Percentiles rank a stretch among this genome's conserved stretches.
phyloP scores from a whole-genome alignment of 2,797 vertebrate species.

The Gephyroberyx darwinii region DNA sequence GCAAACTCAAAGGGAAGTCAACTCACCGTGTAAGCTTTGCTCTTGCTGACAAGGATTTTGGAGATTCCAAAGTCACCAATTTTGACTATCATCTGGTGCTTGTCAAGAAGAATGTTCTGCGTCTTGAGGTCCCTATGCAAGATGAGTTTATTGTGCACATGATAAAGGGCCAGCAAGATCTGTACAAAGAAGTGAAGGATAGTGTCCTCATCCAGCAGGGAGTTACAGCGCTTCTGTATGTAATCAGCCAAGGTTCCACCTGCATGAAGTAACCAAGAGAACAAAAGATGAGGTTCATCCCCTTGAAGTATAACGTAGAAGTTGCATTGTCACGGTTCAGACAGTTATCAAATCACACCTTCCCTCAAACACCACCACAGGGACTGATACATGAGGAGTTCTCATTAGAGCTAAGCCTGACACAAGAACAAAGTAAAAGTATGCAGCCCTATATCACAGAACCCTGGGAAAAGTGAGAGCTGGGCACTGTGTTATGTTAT shows the following conservation, averaged over 20 bases:
- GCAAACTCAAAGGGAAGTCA: not conserved
- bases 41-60: slow-evolving; percentile 99
- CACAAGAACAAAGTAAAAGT: slow-evolving; percentile 23
- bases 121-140: slow-evolving; percentile 98
- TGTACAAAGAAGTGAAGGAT: slow-evolving; percentile 99
- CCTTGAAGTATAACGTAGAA: not conserved
- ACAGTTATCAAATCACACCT: slow-evolving; percentile 9
- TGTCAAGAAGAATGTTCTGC: slow-evolving; percentile 98
- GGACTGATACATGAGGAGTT: slow-evolving; percentile 4
- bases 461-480: slow-evolving; percentile 43
- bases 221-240: slow-evolving; percentile 97
- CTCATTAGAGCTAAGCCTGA: slow-evolving; percentile 18
- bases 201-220: slow-evolving; percentile 95
- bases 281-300: not conserved
- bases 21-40: slow-evolving; percentile 97
- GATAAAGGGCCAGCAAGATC: slow-evolving; percentile 95
- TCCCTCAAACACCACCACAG: slow-evolving; percentile 14
- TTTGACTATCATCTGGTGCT: slow-evolving; percentile 97
- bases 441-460: slow-evolving; percentile 29
- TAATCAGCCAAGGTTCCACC: slow-evolving; percentile 96
- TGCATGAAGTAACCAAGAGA: slow-evolving; percentile 36
- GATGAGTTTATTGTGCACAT: slow-evolving; percentile 97
- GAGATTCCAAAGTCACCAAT: slow-evolving; percentile 98
- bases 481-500: no score
- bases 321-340: not conserved